Evolutionary conservation across 1,140 invertebrate species (phyloP).

Genomic region (Vollenhovia emeryi): DNA sequence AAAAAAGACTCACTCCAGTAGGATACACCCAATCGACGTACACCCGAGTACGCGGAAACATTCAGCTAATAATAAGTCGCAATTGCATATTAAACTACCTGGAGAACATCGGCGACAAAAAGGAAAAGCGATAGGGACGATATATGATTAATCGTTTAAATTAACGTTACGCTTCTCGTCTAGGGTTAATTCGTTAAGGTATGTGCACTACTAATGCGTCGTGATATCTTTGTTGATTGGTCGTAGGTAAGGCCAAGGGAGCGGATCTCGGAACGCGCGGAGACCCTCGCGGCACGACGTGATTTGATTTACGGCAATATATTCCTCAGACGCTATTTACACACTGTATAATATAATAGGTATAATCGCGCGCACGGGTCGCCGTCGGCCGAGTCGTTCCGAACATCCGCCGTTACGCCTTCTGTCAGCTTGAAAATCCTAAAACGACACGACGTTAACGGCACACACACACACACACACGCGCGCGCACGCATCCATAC

Average conservation of each 20-base stretch:
- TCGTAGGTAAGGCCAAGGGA: constrained; percentile 29
- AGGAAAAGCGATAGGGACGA: constrained; percentile 18
- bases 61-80: constrained; percentile 33
- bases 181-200: constrained; percentile 27
- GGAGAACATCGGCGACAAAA: not conserved
- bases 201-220: constrained; percentile 20
- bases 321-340: constrained; percentile 55
- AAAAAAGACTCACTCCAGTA: constrained; percentile 37
- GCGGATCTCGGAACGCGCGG: constrained; percentile 34
- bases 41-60: constrained; percentile 42
- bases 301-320: constrained; percentile 50
- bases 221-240: constrained; percentile 57
- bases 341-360: constrained; percentile 48
- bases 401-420: constrained; percentile 21
- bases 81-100: constrained; percentile 5
- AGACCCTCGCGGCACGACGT: not conserved
- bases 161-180: constrained; percentile 30
- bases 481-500: too few species aligned
- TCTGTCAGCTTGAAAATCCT: constrained; percentile 11
- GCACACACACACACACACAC: constrained; percentile 15
- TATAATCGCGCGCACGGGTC: not conserved
- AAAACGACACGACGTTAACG: constrained; percentile 46
- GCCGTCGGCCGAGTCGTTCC: constrained; percentile 13
- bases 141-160: constrained; percentile 30
- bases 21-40: constrained; percentile 10